phyloP scores from a whole-genome alignment of 92 coral and sea anemone species.

The Meandrina meandrites region DNA sequence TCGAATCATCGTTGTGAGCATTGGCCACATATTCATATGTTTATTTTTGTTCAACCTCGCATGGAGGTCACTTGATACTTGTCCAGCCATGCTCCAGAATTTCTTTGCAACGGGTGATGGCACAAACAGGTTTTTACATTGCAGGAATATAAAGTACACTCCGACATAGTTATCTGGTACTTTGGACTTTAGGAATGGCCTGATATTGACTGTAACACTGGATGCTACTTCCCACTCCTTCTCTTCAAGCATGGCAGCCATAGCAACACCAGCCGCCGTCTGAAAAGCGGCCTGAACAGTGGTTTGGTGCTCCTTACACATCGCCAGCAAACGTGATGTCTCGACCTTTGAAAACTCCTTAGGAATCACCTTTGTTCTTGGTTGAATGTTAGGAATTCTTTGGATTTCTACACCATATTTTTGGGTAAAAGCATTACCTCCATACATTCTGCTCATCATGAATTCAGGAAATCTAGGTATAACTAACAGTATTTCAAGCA shows the following conservation, averaged over 20 bases:
- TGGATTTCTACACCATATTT: constrained; percentile 19
- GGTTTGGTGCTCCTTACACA: constrained; percentile 18
- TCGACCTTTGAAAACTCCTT: not conserved
- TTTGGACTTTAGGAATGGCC: constrained; percentile 12
- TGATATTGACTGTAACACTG: constrained; percentile 6
- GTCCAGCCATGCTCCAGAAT: constrained; percentile 14
- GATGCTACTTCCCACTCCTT: not conserved
- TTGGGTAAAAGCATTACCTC: constrained; percentile 7
- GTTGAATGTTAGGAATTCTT: constrained; percentile 11
- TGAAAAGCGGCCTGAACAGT: constrained; percentile 20
- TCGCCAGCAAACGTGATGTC: constrained; percentile 9
- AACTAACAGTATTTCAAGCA: not conserved
- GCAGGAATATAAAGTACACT: not conserved
- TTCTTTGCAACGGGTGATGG: not conserved
- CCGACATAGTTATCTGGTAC: constrained; percentile 26
- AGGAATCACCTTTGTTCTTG: constrained; percentile 18
- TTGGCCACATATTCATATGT: not conserved
- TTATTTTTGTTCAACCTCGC: not conserved
- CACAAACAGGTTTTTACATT: not conserved
- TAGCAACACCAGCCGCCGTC: constrained; percentile 25
- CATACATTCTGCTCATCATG: not conserved
- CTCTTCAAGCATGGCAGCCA: constrained; percentile 15
- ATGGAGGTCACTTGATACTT: constrained; percentile 2
- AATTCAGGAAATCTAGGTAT: not conserved
- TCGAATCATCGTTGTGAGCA: not conserved